Evolutionary conservation across 2,113 vertebrate genomes (phyloP), one percentile per base, ranked within the genome.

Genomic region (Tringa solitaria): DNA sequence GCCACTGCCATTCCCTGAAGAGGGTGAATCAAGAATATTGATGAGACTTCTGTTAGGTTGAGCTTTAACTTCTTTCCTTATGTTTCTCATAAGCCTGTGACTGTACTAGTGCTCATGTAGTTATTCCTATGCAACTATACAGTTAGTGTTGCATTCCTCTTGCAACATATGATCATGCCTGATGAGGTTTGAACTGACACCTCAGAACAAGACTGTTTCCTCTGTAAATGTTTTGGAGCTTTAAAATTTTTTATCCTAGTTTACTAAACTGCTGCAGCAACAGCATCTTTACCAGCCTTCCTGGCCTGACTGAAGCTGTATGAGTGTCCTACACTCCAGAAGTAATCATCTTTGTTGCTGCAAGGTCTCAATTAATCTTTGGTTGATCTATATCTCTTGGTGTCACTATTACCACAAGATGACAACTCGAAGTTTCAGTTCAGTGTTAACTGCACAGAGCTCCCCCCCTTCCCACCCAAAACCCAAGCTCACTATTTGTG

Each of bases 1-100:
- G 99, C 99, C 45, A 98, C 98, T 2, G 99, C 99, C 98, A 99
- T 99, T 57, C 99, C 99, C 99, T 99, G 88, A 21, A 83, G 23
- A 32, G 32, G 56, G 87, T n/a, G 16, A 73, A 41, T 69, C 26
- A 22, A 41, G 24, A 76, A 23, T 28, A 69, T 28, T 54, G 26
- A 45, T 46, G 23, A 33, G n/a, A 54, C 23, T 21, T 67, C 16
- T 35, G 20, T 16, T 22, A 46, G 12, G 20, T 3, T 45, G 59
- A 63, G 39, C 48, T 63, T 74, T 54, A 54, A n/a, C 33, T 63
- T 63, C 26, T 43, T 50, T 83, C 30, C 30, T 83, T 61, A 61
- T 18, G 50, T 21, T 37, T 19, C 56, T 72, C 35, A 51, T 51
- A 35, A 72, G 24, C 37, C 24, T n/a, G 19, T 41, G 33, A 23